Conservation (phyloP, 2,113 vertebrate genomes). For the Desmodus rotundus region DNA sequence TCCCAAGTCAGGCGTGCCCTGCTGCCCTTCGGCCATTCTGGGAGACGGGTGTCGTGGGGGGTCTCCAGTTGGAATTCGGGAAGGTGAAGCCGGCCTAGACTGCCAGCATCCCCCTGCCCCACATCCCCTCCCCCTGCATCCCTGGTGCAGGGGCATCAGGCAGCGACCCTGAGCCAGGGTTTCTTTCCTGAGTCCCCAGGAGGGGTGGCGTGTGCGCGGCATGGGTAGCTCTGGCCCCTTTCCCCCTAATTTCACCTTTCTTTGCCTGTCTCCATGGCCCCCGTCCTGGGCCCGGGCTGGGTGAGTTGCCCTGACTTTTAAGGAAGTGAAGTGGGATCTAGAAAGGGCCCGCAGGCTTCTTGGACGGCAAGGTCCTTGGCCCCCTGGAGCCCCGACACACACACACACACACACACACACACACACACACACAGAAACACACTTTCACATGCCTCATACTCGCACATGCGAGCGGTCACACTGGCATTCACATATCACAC, state of each 20-base stretch:
- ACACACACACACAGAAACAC: too few species aligned
- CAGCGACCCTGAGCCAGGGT: neutral
- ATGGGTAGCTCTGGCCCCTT: neutral
- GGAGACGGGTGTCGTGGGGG: neutral
- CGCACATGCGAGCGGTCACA: neutral
- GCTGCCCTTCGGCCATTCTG: neutral
- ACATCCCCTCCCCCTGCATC: too few species aligned
- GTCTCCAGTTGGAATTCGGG: neutral
- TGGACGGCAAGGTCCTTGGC: neutral
- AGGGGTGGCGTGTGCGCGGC: rapidly evolving
- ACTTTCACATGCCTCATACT: too few species aligned
- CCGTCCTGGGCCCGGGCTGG: neutral
- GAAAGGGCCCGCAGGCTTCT: neutral
- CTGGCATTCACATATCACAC: neutral
- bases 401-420: too few species aligned
- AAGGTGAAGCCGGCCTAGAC: rapidly evolving
- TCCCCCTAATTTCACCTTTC: neutral
- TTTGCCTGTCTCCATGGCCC: neutral
- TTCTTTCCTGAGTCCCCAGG: neutral
- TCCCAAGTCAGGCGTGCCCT: neutral
- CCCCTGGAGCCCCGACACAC: neutral
- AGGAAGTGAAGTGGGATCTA: neutral
- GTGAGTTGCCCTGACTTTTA: neutral
- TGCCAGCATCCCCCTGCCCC: rapidly evolving
- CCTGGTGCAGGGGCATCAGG: rapidly evolving